Percentiles rank a stretch among this genome's conserved stretches.
phyloP scores from a whole-genome alignment of 2,113 vertebrate genomes.

The Tachuris rubrigastra region DNA sequence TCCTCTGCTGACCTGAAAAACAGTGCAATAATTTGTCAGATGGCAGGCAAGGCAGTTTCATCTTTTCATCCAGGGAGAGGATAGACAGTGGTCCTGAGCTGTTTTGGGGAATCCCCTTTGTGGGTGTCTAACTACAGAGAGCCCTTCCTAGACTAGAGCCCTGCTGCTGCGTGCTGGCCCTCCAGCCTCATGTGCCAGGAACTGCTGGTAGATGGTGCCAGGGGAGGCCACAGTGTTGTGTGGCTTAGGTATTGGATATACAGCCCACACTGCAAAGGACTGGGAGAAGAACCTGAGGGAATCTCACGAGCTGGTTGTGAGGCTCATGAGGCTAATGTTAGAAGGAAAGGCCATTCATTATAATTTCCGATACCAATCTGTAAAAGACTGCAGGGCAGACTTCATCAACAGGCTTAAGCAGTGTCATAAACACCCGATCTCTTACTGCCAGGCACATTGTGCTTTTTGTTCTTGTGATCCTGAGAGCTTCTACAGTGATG shows the following conservation, averaged over 20 bases:
- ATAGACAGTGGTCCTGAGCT: fast-evolving
- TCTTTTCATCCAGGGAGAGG: not conserved
- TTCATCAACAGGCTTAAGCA: not conserved
- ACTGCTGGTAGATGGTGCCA: not conserved
- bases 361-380: not conserved
- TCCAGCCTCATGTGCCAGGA: not conserved
- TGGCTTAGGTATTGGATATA: not conserved
- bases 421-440: not conserved
- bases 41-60: not conserved
- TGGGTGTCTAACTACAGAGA: not conserved
- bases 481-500: not conserved
- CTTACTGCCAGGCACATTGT: not conserved
- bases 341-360: not conserved
- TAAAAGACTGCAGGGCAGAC: not conserved
- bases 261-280: not conserved
- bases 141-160: not conserved
- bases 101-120: not conserved
- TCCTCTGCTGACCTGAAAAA: not conserved
- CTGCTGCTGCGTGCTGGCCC: not conserved
- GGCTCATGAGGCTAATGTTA: not conserved
- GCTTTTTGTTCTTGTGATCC: not conserved
- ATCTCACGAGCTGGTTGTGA: not conserved
- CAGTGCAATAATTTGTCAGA: not conserved
- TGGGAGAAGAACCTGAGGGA: not conserved
- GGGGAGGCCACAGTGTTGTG: fast-evolving